Base-by-base conservation (phyloP, 2,888 invertebrate genomes). In the Sphaeridia pumilis region DNA sequence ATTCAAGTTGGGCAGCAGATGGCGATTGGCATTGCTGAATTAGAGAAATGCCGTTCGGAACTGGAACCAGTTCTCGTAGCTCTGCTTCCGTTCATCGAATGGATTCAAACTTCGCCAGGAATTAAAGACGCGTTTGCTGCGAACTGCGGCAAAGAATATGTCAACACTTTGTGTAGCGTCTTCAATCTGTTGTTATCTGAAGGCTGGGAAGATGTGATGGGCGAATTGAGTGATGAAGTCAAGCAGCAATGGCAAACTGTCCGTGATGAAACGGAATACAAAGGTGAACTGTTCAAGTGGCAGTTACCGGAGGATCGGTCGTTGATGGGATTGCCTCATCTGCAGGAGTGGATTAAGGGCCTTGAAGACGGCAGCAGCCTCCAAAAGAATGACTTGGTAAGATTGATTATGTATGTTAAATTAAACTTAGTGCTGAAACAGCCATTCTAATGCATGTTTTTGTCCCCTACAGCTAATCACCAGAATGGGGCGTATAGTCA, bases 71-170 rank as follows among this genome's bases (percentile, higher is more conserved):
- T 58, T 4, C 36, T 64, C 5, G 55, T 59, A 3, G 59, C 64
- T 4, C 26, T 62, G 20, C 26, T 48, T 7, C 64, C 64, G 4
- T 64, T 61, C 34, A 53, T 62, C 4, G 34, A 58, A 27, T 64
- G 64, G 61, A 46, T 64, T 38, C 56, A 59, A 49, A 49, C 54
- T n/a, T 60, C 58, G 26, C 55, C 59, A 2, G 57, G 53, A 35
- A 57, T 63, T 12, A 58, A 56, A 38, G 58, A 58, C 45, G 63
- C 61, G 2, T 58, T 63, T 43, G 59, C 61, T 7, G 58, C 59
- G 4, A 60, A 60, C 41, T 58, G 56, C 38, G 63, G 60, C 17
- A 58, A 60, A 46, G 49, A 56, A 5, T 61, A 61, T 45, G 42
- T 63, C 12, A 54, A 55, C 14, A 56, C 52, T 47, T 47, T 63